A percentile compares a stretch with the other conserved stretches of the same genome.
phyloP scores from a whole-genome alignment of 2,113 vertebrate species.

The Corvus moneduloides region DNA sequence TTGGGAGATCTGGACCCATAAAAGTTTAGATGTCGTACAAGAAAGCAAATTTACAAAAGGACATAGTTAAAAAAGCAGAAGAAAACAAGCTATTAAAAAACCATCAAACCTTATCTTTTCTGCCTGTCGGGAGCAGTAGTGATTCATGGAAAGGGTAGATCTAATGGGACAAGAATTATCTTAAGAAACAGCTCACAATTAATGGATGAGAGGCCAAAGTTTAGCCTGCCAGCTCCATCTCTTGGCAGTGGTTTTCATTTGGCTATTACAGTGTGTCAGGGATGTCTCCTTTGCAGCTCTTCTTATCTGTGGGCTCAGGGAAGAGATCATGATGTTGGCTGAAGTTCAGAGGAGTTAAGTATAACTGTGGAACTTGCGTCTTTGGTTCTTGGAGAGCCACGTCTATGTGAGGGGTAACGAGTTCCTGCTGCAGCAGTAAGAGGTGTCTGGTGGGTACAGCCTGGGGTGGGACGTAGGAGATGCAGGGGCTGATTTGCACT shows the following conservation, averaged over 20 bases:
- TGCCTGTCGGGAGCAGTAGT: not conserved
- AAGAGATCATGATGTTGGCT: not conserved
- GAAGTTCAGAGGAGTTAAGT: not conserved
- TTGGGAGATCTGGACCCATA: not conserved
- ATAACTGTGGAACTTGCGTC: rapidly evolving
- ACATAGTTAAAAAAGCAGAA: not conserved
- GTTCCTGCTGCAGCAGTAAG: not conserved
- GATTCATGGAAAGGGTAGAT: not conserved
- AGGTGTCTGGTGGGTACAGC: not conserved
- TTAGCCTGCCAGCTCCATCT: not conserved
- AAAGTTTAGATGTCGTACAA: not conserved
- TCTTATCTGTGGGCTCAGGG: not conserved
- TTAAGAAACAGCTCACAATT: not conserved
- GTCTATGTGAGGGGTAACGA: rapidly evolving
- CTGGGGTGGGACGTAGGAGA: not conserved
- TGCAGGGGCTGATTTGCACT: not conserved
- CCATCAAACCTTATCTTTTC: not conserved
- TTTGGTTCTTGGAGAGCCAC: not conserved
- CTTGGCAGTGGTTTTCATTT: not conserved
- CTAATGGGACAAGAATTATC: not conserved
- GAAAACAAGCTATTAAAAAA: not conserved
- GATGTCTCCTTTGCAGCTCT: not conserved
- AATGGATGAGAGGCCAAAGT: not conserved
- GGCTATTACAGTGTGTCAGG: not conserved
- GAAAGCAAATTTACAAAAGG: not conserved